These are phyloP conservation scores for Drosophila tristis DNA, from an alignment of 1,140 invertebrate genomes.

Conservation along the genomic window DNA sequence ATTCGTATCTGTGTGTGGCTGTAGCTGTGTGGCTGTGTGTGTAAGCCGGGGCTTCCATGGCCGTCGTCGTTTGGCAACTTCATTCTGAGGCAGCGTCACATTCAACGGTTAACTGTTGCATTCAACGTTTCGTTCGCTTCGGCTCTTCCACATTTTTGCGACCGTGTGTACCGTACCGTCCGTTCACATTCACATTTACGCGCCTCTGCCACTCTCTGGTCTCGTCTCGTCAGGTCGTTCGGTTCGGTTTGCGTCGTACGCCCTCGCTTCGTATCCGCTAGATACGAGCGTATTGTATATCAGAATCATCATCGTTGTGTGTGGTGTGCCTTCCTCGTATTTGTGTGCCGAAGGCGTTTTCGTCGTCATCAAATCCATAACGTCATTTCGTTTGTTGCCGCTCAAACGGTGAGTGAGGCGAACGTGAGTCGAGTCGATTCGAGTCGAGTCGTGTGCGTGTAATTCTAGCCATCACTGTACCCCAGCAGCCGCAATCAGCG, in stretches of 20 bases:
- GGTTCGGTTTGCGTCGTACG: not conserved
- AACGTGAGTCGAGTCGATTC: constrained; percentile 29
- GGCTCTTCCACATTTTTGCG: constrained; percentile 16
- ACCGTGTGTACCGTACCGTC: constrained; percentile 22
- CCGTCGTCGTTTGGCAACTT: constrained; percentile 70
- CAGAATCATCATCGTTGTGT: constrained; percentile 9
- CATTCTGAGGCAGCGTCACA: constrained; percentile 60
- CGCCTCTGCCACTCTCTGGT: constrained; percentile 14
- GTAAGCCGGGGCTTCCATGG: constrained; percentile 28
- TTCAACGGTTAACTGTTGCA: constrained; percentile 83
- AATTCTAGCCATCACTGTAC: constrained; percentile 8
- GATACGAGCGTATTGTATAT: no score
- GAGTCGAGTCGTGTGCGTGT: constrained; percentile 10
- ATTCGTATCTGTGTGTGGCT: constrained; percentile 4
- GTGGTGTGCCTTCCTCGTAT: constrained; percentile 1
- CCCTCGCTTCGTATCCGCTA: no score
- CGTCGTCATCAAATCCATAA: constrained; percentile 59
- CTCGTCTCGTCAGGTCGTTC: constrained; percentile 6
- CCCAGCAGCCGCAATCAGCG: constrained; percentile 15
- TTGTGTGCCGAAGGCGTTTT: constrained; percentile 21
- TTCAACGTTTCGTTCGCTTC: constrained; percentile 76
- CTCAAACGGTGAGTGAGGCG: constrained; percentile 15
- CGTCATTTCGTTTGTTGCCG: constrained; percentile 51
- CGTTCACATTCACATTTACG: constrained; percentile 15
- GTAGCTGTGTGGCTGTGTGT: constrained; percentile 15